These are phyloP conservation scores for Carabus problematicus DNA, from an alignment of 2,888 invertebrate species.

Conservation along the genomic window DNA sequence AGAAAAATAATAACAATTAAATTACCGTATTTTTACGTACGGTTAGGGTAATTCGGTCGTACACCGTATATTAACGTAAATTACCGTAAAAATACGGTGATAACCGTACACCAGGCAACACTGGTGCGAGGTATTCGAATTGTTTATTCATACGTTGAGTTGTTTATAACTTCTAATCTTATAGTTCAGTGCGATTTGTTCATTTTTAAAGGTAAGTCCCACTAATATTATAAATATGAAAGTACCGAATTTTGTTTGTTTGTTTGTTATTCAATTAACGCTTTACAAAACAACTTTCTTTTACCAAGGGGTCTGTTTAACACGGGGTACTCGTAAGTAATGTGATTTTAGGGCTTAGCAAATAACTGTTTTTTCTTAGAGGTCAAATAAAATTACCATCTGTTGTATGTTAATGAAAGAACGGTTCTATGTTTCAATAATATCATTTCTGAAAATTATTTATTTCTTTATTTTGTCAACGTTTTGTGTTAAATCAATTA, in stretches of 20 bases:
- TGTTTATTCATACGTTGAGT: too few relatives aligned
- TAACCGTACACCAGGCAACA: too few relatives aligned
- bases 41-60: too few relatives aligned
- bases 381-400: background rate
- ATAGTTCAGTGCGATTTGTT: slow-evolving; percentile 20
- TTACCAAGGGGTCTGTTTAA: slow-evolving; percentile 1
- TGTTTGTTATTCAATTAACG: background rate
- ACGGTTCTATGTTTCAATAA: slow-evolving; percentile 13
- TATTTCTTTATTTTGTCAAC: slow-evolving; percentile 19
- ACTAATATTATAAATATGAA: slow-evolving; percentile 1
- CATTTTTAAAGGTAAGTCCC: slow-evolving; percentile 17
- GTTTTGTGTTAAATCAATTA: too few relatives aligned
- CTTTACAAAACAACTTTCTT: background rate
- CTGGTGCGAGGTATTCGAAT: too few relatives aligned
- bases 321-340: slow-evolving; percentile 1
- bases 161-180: background rate
- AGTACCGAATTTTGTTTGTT: slow-evolving; percentile 6
- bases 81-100: too few relatives aligned
- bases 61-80: too few relatives aligned
- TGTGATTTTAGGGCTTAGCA: too few relatives aligned
- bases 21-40: too few relatives aligned
- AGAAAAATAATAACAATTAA: too few relatives aligned
- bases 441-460: slow-evolving; percentile 10
- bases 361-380: slow-evolving; percentile 4
- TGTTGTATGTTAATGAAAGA: background rate